Conservation (phyloP, 2,113 vertebrate species). For the Nematolebias whitei region DNA sequence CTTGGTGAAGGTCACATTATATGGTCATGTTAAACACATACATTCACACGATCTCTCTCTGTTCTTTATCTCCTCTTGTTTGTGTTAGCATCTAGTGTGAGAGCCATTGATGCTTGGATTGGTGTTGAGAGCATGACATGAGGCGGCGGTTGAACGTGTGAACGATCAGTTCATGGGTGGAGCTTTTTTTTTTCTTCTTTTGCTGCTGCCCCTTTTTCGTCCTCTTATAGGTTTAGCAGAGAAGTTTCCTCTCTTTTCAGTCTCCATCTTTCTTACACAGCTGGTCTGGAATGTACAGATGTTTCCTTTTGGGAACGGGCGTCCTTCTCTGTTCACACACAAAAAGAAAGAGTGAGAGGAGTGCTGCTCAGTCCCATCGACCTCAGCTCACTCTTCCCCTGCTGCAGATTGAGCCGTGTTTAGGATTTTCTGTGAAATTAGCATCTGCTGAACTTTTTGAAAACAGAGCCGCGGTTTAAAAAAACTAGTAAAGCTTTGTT, state of each 20-base stretch:
- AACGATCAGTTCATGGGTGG: slow-evolving; percentile 41
- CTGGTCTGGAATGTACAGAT: slow-evolving; percentile 98
- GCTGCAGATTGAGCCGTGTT: slow-evolving; percentile 3
- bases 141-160: slow-evolving; percentile 31
- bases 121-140: slow-evolving; percentile 22
- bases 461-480: slow-evolving; percentile 1
- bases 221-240: slow-evolving; percentile 65
- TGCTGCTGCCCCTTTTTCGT: slow-evolving; percentile 42
- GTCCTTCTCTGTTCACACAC: slow-evolving; percentile 76
- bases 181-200: slow-evolving; percentile 21
- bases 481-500: not conserved
- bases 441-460: slow-evolving; percentile 10
- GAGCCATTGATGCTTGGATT: slow-evolving; percentile 7
- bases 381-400: slow-evolving; percentile 25
- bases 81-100: not conserved
- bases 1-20: slow-evolving; percentile 74
- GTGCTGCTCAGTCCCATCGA: slow-evolving; percentile 25
- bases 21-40: slow-evolving; percentile 66
- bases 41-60: slow-evolving; percentile 25
- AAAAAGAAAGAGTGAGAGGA: slow-evolving; percentile 40
- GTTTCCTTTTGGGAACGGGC: slow-evolving; percentile 89
- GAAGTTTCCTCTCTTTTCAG: slow-evolving; percentile 10
- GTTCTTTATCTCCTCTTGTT: slow-evolving; percentile 16
- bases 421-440: slow-evolving; percentile 6
- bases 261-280: slow-evolving; percentile 86